These are phyloP conservation scores for Saccopteryx bilineata DNA, from an alignment of 2,113 vertebrate species.

Conservation along the genomic window DNA sequence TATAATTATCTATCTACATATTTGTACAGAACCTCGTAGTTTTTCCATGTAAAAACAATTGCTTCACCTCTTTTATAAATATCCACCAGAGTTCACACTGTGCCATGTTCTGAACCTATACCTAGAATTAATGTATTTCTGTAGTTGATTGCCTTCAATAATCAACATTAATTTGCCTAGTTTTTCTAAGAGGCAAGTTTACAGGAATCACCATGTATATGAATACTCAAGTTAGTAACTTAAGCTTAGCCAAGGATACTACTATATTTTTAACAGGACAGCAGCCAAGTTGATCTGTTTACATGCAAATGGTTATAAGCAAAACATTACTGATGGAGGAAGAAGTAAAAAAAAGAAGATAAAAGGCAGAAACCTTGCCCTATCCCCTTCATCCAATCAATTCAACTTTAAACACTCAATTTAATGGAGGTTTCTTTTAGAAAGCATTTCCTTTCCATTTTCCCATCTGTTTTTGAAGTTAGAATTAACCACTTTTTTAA, in stretches of 20 bases:
- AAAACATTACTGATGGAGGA: not conserved
- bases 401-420: not conserved
- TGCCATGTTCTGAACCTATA: not conserved
- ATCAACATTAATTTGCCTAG: not conserved
- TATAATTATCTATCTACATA: too few relatives aligned
- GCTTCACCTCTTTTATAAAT: not conserved
- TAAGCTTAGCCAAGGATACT: not conserved
- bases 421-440: conserved; percentile 12
- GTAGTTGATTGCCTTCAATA: not conserved
- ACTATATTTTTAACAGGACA: not conserved
- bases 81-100: not conserved
- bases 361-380: not conserved
- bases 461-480: not conserved
- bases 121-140: conserved; percentile 16
- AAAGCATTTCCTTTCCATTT: not conserved
- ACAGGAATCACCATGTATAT: not conserved
- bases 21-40: not conserved
- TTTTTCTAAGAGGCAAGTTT: conserved; percentile 35
- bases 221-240: conserved; percentile 3
- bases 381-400: not conserved
- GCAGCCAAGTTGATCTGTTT: not conserved
- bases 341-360: not conserved
- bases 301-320: not conserved
- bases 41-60: not conserved
- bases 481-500: not conserved